These are phyloP conservation scores for Palythoa heliodiscus DNA, from an alignment of 92 coral and sea anemone species.

Conservation along the genomic window DNA sequence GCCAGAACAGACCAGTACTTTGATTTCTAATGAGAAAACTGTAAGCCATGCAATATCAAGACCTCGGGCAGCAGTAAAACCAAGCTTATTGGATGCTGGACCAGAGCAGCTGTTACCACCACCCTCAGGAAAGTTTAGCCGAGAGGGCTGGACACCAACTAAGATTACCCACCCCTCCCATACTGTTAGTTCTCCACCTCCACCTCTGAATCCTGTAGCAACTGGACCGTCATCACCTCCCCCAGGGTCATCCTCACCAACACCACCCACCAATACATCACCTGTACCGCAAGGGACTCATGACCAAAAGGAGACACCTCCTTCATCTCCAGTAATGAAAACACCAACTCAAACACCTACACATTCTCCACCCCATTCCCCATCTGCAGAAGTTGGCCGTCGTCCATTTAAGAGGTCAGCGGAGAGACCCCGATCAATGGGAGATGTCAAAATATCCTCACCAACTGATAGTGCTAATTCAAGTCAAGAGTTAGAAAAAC, in stretches of 20 bases:
- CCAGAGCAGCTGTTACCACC: slow-evolving; percentile 91
- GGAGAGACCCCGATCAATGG: slow-evolving; percentile 76
- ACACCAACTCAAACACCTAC: slow-evolving; percentile 28
- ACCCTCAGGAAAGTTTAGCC: slow-evolving; percentile 78
- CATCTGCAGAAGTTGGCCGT: slow-evolving; percentile 41
- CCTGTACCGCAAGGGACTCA: slow-evolving; percentile 20
- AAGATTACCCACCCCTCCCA: slow-evolving; percentile 35
- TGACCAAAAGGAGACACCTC: slow-evolving; percentile 18
- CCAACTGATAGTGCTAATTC: slow-evolving; percentile 61
- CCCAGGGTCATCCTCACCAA: slow-evolving; percentile 30
- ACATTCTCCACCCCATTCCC: slow-evolving; percentile 37
- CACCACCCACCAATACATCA: slow-evolving; percentile 2
- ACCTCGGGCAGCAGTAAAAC: slow-evolving; percentile 75
- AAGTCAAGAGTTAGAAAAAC: slow-evolving; percentile 66
- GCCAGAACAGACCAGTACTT: slow-evolving; percentile 22
- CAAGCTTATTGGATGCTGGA: slow-evolving; percentile 69
- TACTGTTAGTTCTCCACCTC: slow-evolving; percentile 35
- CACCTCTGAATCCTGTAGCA: slow-evolving; percentile 41
- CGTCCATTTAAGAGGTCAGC: slow-evolving; percentile 58
- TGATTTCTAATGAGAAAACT: slow-evolving; percentile 32
- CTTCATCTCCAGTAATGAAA: slow-evolving; percentile 14
- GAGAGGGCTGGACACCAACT: slow-evolving; percentile 73
- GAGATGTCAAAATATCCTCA: slow-evolving; percentile 69
- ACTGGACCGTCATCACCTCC: slow-evolving; percentile 34
- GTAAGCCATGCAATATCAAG: slow-evolving; percentile 69